These are phyloP conservation scores for Trachythela sp. DNA, from an alignment of 64 coral and sea anemone genomes.

Conservation along the genomic window DNA sequence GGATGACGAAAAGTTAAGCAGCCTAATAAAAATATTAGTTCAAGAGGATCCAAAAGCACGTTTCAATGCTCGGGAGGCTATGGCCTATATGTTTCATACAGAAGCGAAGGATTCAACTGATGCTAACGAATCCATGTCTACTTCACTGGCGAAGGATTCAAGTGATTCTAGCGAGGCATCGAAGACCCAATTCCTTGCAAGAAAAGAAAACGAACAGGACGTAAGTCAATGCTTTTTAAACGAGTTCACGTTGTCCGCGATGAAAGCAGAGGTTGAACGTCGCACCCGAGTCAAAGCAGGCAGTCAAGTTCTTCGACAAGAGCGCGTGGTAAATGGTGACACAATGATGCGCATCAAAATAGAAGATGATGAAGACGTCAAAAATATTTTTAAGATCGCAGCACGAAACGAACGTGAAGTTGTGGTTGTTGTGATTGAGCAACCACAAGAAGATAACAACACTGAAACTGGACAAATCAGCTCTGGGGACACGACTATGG, in stretches of 20 bases:
- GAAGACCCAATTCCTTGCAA: background rate
- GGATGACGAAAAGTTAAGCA: background rate
- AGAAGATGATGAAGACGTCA: background rate
- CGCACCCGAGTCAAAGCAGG: background rate
- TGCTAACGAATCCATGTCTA: too few relatives aligned
- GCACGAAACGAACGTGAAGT: background rate
- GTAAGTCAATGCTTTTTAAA: background rate
- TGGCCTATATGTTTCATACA: background rate
- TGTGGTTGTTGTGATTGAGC: too few relatives aligned
- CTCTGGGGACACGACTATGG: too few relatives aligned
- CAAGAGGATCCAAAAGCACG: background rate
- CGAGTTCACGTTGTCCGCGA: background rate
- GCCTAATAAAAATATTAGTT: background rate
- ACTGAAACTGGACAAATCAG: too few relatives aligned
- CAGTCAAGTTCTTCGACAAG: background rate
- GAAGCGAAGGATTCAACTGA: background rate
- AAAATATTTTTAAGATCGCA: background rate
- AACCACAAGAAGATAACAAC: too few relatives aligned
- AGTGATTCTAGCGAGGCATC: background rate
- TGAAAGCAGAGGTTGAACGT: background rate
- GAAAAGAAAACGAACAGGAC: background rate
- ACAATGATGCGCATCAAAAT: background rate
- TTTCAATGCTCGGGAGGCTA: background rate
- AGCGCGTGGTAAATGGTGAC: background rate
- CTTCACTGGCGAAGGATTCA: background rate